Evolutionary conservation across 2,888 invertebrate genomes (phyloP).

Genomic region (Heliothis peltigera): DNA sequence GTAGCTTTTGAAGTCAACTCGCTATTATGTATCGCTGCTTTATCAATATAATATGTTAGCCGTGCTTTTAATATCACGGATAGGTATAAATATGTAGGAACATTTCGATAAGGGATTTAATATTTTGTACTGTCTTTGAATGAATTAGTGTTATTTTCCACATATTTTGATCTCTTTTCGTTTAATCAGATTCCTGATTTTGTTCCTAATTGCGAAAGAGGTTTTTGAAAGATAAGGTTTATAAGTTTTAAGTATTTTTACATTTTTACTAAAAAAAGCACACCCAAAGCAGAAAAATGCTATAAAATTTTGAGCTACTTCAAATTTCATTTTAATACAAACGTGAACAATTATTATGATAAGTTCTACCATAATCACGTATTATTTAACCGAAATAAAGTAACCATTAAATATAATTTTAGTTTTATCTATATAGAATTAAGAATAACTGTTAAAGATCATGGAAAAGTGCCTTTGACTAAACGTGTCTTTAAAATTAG

Average conservation of each 20-base stretch:
- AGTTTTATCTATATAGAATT: constrained; percentile 21
- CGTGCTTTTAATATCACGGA: background rate
- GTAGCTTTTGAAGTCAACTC: constrained; percentile 1
- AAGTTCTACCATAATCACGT: constrained; percentile 6
- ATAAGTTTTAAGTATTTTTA: no score
- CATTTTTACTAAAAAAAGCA: no score
- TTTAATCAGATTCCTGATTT: constrained; percentile 11
- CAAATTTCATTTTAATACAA: constrained; percentile 15
- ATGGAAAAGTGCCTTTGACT: constrained; percentile 63
- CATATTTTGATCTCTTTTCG: constrained; percentile 11
- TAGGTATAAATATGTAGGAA: background rate
- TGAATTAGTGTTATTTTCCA: background rate
- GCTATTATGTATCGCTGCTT: background rate
- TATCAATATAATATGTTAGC: background rate
- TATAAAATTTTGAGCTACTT: constrained; percentile 1
- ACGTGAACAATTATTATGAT: constrained; percentile 1
- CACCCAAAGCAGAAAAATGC: background rate
- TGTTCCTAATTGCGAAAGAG: constrained; percentile 13
- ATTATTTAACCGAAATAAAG: constrained; percentile 12
- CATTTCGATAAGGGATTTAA: background rate
- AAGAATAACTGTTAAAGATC: constrained; percentile 23
- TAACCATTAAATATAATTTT: constrained; percentile 13
- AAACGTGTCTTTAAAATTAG: constrained; percentile 62
- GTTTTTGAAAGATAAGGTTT: background rate
- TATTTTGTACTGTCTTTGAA: constrained; percentile 3